phyloP scores from a whole-genome alignment of 1,140 invertebrate genomes.

The Cotesia chilonis region DNA sequence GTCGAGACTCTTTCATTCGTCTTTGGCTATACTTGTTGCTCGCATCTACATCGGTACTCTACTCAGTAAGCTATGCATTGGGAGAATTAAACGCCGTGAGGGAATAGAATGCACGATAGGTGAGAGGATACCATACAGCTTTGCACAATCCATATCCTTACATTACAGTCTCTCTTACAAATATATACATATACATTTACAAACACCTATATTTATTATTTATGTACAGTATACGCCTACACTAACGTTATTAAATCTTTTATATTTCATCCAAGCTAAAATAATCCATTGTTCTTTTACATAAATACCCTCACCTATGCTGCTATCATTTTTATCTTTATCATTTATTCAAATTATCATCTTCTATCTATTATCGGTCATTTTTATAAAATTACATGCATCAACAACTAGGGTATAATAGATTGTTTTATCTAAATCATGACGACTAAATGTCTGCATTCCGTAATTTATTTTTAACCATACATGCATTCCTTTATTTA shows the following conservation, averaged over 20 bases:
- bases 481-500: not conserved
- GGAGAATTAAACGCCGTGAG: not conserved
- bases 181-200: not conserved
- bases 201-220: conserved; percentile 21
- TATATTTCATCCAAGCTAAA: no score
- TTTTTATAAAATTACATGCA: not conserved
- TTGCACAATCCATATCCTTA: conserved; percentile 41
- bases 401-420: no score
- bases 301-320: conserved; percentile 1
- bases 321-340: conserved; percentile 5
- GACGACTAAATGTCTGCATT: conserved; percentile 26
- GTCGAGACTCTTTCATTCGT: not conserved
- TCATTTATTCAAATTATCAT: not conserved
- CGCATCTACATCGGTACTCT: not conserved
- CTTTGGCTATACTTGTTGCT: not conserved
- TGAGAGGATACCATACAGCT: conserved; percentile 31
- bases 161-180: conserved; percentile 9
- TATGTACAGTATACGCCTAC: no score
- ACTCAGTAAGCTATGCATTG: no score
- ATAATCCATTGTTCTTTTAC: conserved; percentile 36
- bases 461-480: conserved; percentile 8
- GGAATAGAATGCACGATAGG: conserved; percentile 33
- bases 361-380: not conserved
- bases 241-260: no score
- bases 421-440: not conserved